These are phyloP conservation scores for Dryococelus australis DNA, from an alignment of 2,888 invertebrate genomes.

Conservation along the genomic window DNA sequence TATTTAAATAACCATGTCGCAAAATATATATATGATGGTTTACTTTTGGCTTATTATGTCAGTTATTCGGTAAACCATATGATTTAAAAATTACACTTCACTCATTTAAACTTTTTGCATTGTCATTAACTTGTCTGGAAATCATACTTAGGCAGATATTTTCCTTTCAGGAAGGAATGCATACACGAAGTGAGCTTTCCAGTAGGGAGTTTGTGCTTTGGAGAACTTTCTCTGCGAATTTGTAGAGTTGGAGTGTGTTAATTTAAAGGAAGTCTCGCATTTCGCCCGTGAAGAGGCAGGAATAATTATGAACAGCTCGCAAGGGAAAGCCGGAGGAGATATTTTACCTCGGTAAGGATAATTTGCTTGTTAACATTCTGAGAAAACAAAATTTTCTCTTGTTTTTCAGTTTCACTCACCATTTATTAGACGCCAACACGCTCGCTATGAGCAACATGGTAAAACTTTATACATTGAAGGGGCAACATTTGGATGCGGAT, in stretches of 20 bases:
- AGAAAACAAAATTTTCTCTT: neutral
- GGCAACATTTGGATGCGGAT: too few relatives aligned
- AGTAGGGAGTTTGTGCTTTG: neutral
- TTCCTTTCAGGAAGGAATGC: neutral
- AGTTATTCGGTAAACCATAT: too few relatives aligned
- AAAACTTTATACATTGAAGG: too few relatives aligned
- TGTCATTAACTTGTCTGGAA: too few relatives aligned
- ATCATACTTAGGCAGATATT: too few relatives aligned
- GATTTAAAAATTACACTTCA: too few relatives aligned
- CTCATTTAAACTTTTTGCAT: too few relatives aligned
- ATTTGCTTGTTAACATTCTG: conserved; percentile 6
- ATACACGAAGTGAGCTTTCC: neutral
- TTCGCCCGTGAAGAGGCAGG: neutral
- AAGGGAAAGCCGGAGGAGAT: neutral
- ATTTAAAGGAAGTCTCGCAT: neutral
- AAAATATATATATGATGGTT: too few relatives aligned
- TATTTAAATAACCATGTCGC: too few relatives aligned
- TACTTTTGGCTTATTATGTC: too few relatives aligned
- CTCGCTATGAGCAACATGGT: too few relatives aligned
- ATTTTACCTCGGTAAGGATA: neutral
- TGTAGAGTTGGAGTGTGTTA: neutral
- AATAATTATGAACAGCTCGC: neutral
- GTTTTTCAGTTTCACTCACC: neutral
- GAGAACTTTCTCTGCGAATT: neutral
- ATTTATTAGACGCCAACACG: neutral